Evolutionary conservation across 2,113 vertebrate genomes (phyloP).

Genomic region (Vulpes vulpes): DNA sequence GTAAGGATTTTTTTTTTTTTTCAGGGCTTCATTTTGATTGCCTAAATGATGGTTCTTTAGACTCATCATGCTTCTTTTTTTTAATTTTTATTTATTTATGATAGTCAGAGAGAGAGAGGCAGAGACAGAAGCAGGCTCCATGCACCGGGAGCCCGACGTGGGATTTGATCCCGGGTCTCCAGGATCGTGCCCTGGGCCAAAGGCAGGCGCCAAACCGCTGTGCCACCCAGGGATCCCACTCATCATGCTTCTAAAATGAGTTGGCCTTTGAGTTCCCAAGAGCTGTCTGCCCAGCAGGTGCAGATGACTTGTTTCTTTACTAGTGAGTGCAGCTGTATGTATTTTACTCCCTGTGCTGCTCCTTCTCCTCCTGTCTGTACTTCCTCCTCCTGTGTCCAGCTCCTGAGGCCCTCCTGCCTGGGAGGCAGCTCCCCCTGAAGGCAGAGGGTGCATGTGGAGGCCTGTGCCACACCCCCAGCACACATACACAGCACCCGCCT

Average conservation of each 20-base stretch:
- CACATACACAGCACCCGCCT: background rate
- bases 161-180: too few relatives aligned
- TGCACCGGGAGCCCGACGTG: too few relatives aligned
- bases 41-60: background rate
- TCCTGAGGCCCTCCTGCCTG: background rate
- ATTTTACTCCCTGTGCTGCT: background rate
- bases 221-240: background rate
- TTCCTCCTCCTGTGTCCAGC: background rate
- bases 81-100: too few relatives aligned
- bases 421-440: background rate
- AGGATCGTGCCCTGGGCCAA: too few relatives aligned
- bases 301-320: background rate
- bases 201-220: too few relatives aligned
- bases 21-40: slow-evolving; percentile 20
- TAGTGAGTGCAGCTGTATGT: background rate
- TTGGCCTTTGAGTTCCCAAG: background rate
- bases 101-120: too few relatives aligned
- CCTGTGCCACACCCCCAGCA: background rate
- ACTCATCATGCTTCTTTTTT: slow-evolving; percentile 37
- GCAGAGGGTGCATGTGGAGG: background rate
- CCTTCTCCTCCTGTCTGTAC: background rate
- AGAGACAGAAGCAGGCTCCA: too few relatives aligned
- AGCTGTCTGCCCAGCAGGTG: slow-evolving; percentile 29
- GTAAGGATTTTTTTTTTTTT: background rate
- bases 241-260: slow-evolving; percentile 69